A percentile compares a stretch with the other conserved stretches of the same genome.
These are phyloP conservation scores for Pelusios castaneus DNA, from an alignment of 2,113 vertebrate species.

Conservation along the genomic window DNA sequence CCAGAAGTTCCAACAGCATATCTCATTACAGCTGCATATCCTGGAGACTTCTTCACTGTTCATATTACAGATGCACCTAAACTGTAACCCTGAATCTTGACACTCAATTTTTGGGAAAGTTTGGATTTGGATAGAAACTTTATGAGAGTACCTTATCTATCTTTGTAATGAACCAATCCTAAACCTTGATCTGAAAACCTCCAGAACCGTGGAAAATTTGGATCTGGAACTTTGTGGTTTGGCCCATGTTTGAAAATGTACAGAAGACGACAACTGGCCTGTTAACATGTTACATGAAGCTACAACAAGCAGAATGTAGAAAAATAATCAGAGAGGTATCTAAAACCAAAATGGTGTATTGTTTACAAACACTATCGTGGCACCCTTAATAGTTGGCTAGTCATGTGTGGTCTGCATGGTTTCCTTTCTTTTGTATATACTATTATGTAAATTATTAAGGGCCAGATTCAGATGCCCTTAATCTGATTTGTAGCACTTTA, in stretches of 20 bases:
- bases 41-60: neutral
- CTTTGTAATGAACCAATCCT: too few relatives aligned
- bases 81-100: neutral
- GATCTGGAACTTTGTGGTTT: neutral
- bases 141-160: neutral
- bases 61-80: neutral
- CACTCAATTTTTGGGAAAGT: neutral
- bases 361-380: neutral
- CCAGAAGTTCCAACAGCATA: neutral
- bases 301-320: neutral
- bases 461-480: neutral
- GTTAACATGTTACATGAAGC: neutral
- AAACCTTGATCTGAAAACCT: neutral
- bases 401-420: neutral
- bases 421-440: neutral
- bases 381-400: neutral
- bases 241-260: neutral
- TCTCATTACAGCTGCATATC: neutral
- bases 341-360: neutral
- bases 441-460: neutral
- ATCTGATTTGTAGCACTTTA: neutral
- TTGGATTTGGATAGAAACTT: neutral
- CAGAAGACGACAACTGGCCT: neutral
- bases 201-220: neutral
- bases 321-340: neutral